Conservation (phyloP, 2,888 invertebrate genomes). For the Mycalesis mineus region DNA sequence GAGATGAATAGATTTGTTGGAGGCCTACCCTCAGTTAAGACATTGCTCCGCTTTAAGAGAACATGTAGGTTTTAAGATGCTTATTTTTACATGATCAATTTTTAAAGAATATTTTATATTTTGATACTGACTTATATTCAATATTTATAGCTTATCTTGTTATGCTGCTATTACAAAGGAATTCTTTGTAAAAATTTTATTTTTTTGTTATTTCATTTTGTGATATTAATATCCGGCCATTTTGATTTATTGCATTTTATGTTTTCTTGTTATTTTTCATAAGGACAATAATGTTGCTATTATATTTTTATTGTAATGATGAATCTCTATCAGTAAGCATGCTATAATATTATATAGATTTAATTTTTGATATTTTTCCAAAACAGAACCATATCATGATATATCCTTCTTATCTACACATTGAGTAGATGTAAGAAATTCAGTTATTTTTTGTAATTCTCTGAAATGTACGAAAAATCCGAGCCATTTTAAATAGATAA, state of each 20-base stretch:
- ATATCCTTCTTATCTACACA: conserved; percentile 29
- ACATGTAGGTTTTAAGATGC: conserved; percentile 6
- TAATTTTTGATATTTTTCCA: conserved; percentile 1
- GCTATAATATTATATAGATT: background rate
- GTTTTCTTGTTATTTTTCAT: conserved; percentile 32
- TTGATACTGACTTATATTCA: conserved; percentile 2
- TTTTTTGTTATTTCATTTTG: conserved; percentile 13
- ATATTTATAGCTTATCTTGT: conserved; percentile 5
- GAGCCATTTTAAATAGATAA: conserved; percentile 59
- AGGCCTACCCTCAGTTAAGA: no score
- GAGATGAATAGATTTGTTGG: no score
- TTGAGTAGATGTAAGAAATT: conserved; percentile 39
- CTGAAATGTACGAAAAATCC: conserved; percentile 52
- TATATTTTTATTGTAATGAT: conserved; percentile 36
- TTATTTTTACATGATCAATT: conserved; percentile 11
- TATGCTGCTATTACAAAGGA: background rate
- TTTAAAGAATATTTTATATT: conserved; percentile 5
- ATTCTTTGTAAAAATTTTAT: conserved; percentile 10
- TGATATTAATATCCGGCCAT: conserved; percentile 29
- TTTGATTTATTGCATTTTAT: conserved; percentile 23
- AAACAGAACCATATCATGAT: conserved; percentile 14
- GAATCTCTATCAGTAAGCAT: conserved; percentile 27
- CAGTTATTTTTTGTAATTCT: conserved; percentile 30
- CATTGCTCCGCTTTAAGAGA: background rate
- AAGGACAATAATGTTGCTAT: conserved; percentile 8